Base-by-base conservation (phyloP, 2,113 vertebrate genomes). In the Muntiacus reevesi region DNA sequence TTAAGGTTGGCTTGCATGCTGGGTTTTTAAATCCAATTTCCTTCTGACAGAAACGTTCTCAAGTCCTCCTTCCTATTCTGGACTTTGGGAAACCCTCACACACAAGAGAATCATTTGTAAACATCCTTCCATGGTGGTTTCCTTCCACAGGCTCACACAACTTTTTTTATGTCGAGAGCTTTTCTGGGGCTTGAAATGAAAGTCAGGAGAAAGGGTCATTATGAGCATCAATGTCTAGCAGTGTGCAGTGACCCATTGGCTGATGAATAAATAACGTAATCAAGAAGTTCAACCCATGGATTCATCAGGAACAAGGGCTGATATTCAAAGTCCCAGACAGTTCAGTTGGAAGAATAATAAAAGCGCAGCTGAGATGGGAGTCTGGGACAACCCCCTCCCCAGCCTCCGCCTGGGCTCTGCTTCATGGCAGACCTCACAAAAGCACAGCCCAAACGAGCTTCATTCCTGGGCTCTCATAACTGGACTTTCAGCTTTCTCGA, bases 401-500 rank as follows among this genome's bases (percentile, higher is more conserved):
- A 4, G n/a, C 30, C 43, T 57, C 27, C 7, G 3, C 19, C 60
- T 2, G 17, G 54, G 36, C 50, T 55, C 30, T 19, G n/a, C 23
- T 50, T 50, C 23, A 19, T 5, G 16, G 54, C 19, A 23, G 91
- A 84, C 28, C 67, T 88, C 81, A 94, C 62, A 52, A 28, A 67
- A n/a, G 54, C 1, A 14, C 59, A 60, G 27, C 52, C 30, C 36
- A 33, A 19, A 33, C 0, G 3, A 15, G 21, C 60, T 9, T 8
- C 47, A 64, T 50, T 86, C 87, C 71, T 47, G 2, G 7, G 6
- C 67, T 90, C 54, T 67, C 10, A 33, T 82, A 40, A 92, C 97
- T 86, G 36, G 89, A 95, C 95, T 92, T 90, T 89, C 87, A 97
- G 67, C 85, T 91, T 90, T 96, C 71, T 76, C 23, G 40, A 98